Evolutionary conservation across 2,113 vertebrate genomes (phyloP).

Genomic region (Empidonax alnorum): DNA sequence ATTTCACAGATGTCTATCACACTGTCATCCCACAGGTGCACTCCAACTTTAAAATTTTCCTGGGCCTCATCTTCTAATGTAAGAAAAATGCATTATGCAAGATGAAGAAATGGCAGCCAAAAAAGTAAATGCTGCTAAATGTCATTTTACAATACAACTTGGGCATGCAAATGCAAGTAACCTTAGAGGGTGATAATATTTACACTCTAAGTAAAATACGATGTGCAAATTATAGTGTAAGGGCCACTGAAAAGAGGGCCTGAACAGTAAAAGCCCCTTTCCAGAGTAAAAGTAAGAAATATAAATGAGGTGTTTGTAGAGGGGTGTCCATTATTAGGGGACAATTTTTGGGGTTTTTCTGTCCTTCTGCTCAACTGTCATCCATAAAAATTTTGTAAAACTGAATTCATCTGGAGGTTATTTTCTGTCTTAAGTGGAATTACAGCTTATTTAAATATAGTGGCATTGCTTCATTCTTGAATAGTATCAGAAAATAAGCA

Average conservation of each 20-base stretch:
- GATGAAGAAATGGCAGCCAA: constrained; percentile 62
- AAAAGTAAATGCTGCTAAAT: constrained; percentile 59
- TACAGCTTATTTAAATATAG: not conserved
- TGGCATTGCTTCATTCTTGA: not conserved
- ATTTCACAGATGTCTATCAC: constrained; percentile 56
- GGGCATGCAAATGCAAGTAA: constrained; percentile 9
- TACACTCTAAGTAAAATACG: not conserved
- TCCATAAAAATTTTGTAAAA: not conserved
- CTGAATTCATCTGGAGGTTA: not conserved
- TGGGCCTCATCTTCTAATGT: constrained; percentile 32
- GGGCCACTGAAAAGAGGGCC: not conserved
- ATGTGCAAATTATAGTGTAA: not conserved
- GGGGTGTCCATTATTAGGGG: not conserved
- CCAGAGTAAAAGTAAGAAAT: not conserved
- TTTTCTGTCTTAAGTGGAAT: not conserved
- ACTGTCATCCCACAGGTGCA: constrained; percentile 40
- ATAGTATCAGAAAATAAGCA: not conserved
- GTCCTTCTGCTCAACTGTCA: not conserved
- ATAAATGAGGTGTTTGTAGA: not conserved
- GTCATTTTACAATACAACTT: constrained; percentile 50
- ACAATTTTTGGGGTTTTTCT: not conserved
- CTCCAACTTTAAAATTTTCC: constrained; percentile 22
- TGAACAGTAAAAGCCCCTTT: not conserved
- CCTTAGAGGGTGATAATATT: constrained; percentile 30
- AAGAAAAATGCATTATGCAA: constrained; percentile 66